phyloP scores from a whole-genome alignment of 2,797 vertebrate species.

The Scarus forsteni region DNA sequence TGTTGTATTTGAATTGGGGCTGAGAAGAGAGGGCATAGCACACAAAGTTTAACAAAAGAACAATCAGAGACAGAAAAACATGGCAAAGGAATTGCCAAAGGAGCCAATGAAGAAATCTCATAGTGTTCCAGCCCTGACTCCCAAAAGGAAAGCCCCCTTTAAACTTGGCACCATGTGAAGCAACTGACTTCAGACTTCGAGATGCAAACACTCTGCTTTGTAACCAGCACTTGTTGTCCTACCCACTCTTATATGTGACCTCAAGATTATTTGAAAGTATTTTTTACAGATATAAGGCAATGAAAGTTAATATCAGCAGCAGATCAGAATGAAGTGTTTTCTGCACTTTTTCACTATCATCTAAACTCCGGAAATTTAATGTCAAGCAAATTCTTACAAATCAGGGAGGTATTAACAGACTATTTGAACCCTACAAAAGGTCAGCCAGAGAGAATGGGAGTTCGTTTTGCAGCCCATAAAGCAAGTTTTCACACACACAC shows the following conservation, averaged over 20 bases:
- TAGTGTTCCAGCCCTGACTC: constrained; percentile 38
- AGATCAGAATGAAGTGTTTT: background rate
- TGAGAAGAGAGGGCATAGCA: constrained; percentile 19
- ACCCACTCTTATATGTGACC: background rate
- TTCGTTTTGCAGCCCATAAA: constrained; percentile 15
- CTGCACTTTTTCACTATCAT: background rate
- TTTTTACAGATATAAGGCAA: no score
- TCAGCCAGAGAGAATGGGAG: constrained; percentile 18
- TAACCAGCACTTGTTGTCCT: constrained; percentile 7
- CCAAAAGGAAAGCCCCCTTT: background rate
- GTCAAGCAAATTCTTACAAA: background rate
- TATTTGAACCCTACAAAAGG: constrained; percentile 22
- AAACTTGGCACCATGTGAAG: constrained; percentile 15
- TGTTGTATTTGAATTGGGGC: constrained; percentile 55
- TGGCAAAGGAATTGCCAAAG: constrained; percentile 2
- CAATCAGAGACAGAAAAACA: constrained; percentile 22
- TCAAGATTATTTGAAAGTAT: no score
- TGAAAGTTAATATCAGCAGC: background rate
- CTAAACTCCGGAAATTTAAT: constrained; percentile 3
- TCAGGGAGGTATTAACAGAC: constrained; percentile 9
- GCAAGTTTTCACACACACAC: background rate
- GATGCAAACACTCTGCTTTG: constrained; percentile 1
- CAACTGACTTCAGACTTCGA: constrained; percentile 12
- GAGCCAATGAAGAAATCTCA: constrained; percentile 20
- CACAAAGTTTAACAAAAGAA: constrained; percentile 28